These are phyloP conservation scores for Scaptomyza graminum DNA, from an alignment of 1,140 invertebrate species.

Conservation along the genomic window DNA sequence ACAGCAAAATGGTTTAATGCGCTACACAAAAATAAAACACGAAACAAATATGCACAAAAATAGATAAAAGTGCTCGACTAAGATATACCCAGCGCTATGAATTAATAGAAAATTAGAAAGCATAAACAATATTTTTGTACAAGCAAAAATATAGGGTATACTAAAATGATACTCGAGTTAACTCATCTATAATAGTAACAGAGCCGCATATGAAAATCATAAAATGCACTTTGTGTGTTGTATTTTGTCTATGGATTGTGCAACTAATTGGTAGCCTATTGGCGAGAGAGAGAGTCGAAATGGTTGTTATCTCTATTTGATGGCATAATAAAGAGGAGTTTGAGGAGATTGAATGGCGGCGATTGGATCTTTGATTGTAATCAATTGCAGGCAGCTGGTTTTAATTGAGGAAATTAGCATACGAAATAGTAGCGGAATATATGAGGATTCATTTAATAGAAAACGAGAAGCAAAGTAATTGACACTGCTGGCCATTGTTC, in stretches of 20 bases:
- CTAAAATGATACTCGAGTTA: too few species aligned
- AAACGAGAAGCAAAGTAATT: not conserved
- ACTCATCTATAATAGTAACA: too few species aligned
- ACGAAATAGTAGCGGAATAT: too few species aligned
- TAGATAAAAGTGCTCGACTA: too few species aligned
- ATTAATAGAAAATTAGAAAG: too few species aligned
- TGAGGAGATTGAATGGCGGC: slow-evolving; percentile 11
- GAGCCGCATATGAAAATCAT: not conserved
- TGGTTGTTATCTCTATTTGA: slow-evolving; percentile 13
- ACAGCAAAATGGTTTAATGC: slow-evolving; percentile 2
- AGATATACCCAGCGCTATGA: too few species aligned
- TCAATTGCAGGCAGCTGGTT: slow-evolving; percentile 15
- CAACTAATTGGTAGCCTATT: slow-evolving; percentile 50
- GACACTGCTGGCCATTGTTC: slow-evolving; percentile 8
- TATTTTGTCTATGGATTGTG: not conserved
- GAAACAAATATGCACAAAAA: not conserved
- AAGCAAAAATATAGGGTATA: too few species aligned
- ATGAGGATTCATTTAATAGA: not conserved
- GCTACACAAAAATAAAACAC: too few species aligned
- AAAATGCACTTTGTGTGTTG: not conserved
- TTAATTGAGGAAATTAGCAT: slow-evolving; percentile 33
- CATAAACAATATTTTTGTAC: too few species aligned
- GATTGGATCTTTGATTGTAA: slow-evolving; percentile 9
- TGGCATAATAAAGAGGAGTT: slow-evolving; percentile 9
- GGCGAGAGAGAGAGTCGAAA: slow-evolving; percentile 8